These are phyloP conservation scores for Himalopsyche tibetana DNA, from an alignment of 2,888 invertebrate genomes.

Conservation along the genomic window DNA sequence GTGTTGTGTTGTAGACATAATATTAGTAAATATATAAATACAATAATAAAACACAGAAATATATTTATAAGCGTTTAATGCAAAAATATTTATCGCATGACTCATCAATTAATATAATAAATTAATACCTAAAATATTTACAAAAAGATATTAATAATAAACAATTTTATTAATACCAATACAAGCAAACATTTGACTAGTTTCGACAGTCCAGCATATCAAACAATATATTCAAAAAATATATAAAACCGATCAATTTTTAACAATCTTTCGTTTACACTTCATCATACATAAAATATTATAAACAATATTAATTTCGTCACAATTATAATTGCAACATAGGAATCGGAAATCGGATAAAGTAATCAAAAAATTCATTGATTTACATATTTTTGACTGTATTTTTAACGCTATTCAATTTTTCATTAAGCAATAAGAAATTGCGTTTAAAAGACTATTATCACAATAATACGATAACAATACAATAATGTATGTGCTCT, in stretches of 20 bases:
- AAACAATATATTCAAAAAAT: slow-evolving; percentile 55
- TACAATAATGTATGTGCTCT: too few species aligned
- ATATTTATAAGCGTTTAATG: slow-evolving; percentile 65
- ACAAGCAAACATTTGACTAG: slow-evolving; percentile 64
- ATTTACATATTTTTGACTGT: too few species aligned
- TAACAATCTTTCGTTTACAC: slow-evolving; percentile 6
- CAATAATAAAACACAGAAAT: slow-evolving; percentile 50
- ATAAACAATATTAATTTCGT: background rate
- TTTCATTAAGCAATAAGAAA: too few species aligned
- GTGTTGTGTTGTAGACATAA: too few species aligned
- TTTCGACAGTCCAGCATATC: slow-evolving; percentile 63
- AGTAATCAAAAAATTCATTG: too few species aligned
- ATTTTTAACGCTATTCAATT: too few species aligned
- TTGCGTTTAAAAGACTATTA: too few species aligned
- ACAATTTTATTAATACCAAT: slow-evolving; percentile 46
- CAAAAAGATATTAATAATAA: slow-evolving; percentile 47
- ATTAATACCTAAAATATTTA: slow-evolving; percentile 62
- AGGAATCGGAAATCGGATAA: background rate
- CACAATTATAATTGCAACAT: background rate
- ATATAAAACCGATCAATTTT: slow-evolving; percentile 29
- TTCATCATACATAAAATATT: background rate
- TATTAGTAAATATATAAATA: too few species aligned
- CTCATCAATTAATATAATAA: slow-evolving; percentile 62
- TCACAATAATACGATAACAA: too few species aligned
- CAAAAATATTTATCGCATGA: slow-evolving; percentile 65